Base-by-base conservation (phyloP, 1,140 invertebrate genomes). In the Hesperophylax magnus region DNA sequence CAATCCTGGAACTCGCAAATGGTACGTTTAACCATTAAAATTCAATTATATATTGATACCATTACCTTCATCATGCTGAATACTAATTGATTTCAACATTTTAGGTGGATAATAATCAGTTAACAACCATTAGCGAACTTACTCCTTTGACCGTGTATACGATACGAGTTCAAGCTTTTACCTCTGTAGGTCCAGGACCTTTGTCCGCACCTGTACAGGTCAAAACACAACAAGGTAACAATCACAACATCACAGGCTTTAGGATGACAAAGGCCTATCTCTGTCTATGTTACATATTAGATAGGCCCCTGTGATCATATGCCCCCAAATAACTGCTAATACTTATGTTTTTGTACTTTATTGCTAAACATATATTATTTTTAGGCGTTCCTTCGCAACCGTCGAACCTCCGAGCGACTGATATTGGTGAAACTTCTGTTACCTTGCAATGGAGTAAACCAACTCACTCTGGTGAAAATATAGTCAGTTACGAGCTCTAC, bases 401-500 rank as follows among this genome's bases (percentile, higher is more conserved):
- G 14, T 95, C 95, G 83, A 96, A 97, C 91, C 91, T 99, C 81
- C 92, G 94, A 82, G 93, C 95, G 15, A 94, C 94, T 75, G 95
- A 96, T 86, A 93, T 95, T 74, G 95, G 95, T 76, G 95, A 96
- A 87, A 96, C 94, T 34, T 93, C 94, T 72, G 96, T 98, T 63
- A 95, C 94, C 76, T 91, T 99, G 84, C 93, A 94, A 84, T 99
- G 98, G 98, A 94, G 93, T 74, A 94, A 95, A 86, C 98, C 98
- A 17, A 92, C 94, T 83, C 96, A 98, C 91, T 95, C 96, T 75
- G 95, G 95, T 74, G 97, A 98, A 87, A 97, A 95, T 88, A 98
- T 99, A 86, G 93, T 97, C 58, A 96, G 96, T 85, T 99, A 99
- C 90, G 97, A 98, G 90, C 91, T 99, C 3, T 99, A 98, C 86